Base-by-base conservation (phyloP, 2,888 invertebrate genomes). In the Hyposoter didymator region DNA sequence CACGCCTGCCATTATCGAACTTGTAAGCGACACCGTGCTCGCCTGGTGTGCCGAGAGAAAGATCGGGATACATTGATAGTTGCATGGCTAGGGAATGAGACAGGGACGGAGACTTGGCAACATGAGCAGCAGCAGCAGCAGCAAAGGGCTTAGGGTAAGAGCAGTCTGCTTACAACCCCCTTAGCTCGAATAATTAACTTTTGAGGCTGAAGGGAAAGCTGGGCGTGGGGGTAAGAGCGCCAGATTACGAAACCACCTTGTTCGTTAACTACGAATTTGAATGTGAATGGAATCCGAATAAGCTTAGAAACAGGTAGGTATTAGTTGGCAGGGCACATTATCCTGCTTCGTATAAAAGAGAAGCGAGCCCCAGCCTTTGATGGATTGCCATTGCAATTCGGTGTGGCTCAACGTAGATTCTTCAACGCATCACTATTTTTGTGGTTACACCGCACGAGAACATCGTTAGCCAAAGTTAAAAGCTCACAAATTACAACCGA, bases 121-220 rank as follows among this genome's bases (percentile, higher is more conserved):
- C 72, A 75, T 52, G 76, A 79, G 72, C 69, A 70, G 47, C 90
- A 90, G 91, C 39, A 79, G 75, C 69, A 70, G 55, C 90, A 90
- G 55, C 90, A 90, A 91, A 90, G 91, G 90, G 90, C 90, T 91
- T 91, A 91, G 92, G 92, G 92, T 91, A 92, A 91, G 91, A 92
- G 91, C 93, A 93, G 93, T 92, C 93, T 93, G 93, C 93, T 93
- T 94, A 93, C 92, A 91, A 92, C 91, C 93, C 93, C 92, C 93
- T 93, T 92, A 92, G 91, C 89, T 90, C 92, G 93, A 93, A 93
- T 94, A 94, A 94, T 93, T 94, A 94, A 93, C 93, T 92, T 89
- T 88, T 89, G 87, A 86, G 84, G 87, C 89, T 85, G 78, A 49
- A 43, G 45, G 47, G 59, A 35, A 85, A 87, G 82, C n/a, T n/a